Conservation (phyloP, 2,888 invertebrate species). For the Thereva nobilitata region DNA sequence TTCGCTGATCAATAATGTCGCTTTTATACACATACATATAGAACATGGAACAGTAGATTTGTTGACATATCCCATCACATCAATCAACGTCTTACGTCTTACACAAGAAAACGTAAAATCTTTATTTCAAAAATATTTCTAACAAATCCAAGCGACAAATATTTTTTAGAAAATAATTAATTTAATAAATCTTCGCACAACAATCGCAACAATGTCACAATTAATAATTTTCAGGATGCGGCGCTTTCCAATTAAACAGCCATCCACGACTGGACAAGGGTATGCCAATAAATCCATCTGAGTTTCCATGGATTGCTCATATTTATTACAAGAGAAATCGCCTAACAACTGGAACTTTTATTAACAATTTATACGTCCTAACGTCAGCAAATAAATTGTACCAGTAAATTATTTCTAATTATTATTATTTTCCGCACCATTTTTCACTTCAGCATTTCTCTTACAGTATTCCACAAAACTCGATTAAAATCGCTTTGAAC, state of each 20-base stretch:
- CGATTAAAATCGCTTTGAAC: conserved; percentile 1
- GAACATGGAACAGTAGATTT: no score
- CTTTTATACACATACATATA: no score
- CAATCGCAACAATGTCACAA: no score
- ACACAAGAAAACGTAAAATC: no score
- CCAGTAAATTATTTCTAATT: neutral
- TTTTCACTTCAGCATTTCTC: neutral
- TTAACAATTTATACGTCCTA: conserved; percentile 84
- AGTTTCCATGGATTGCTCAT: conserved; percentile 90
- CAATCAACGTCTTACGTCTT: no score
- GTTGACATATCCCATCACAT: no score
- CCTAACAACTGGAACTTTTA: conserved; percentile 86
- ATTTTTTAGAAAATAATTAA: no score
- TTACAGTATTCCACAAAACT: neutral
- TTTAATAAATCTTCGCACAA: no score
- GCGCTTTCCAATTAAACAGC: neutral
- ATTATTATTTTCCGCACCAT: neutral
- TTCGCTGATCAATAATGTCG: no score
- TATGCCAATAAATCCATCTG: conserved; percentile 50
- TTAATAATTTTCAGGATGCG: conserved; percentile 13
- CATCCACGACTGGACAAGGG: neutral
- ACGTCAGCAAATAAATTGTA: conserved; percentile 66
- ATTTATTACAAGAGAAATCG: conserved; percentile 84
- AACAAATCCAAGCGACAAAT: no score
- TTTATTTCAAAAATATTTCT: no score